Percentiles rank a stretch among this genome's conserved stretches.
phyloP scores from a whole-genome alignment of 2,113 vertebrate genomes.

The Apus apus region DNA sequence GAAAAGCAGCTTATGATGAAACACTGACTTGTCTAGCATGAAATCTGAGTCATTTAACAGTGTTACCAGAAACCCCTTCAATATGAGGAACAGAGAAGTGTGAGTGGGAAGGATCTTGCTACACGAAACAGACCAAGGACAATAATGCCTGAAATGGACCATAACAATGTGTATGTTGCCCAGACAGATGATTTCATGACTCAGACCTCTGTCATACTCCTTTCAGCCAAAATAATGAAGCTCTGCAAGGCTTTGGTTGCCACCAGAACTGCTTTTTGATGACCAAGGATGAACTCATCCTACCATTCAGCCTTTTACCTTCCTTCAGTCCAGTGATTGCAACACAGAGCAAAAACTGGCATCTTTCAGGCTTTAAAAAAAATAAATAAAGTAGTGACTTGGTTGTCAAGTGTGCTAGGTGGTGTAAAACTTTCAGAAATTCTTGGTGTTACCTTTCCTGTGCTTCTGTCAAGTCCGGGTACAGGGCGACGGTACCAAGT shows the following conservation, averaged over 20 bases:
- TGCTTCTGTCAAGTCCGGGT: neutral
- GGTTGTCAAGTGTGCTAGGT: neutral
- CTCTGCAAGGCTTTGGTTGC: neutral
- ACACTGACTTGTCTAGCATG: neutral
- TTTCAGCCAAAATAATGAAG: neutral
- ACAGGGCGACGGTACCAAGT: neutral
- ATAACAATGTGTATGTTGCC: neutral
- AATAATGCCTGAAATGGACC: neutral
- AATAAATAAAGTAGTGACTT: neutral
- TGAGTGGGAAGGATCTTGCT: neutral
- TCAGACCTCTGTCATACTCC: neutral
- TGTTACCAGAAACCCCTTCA: neutral
- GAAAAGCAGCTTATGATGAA: neutral
- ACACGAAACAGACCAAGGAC: neutral
- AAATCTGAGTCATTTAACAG: neutral
- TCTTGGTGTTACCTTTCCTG: neutral
- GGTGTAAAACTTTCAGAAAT: neutral
- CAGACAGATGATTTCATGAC: constrained; percentile 5
- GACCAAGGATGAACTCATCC: neutral
- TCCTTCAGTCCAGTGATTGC: neutral
- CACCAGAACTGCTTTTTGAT: neutral
- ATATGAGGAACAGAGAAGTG: neutral
- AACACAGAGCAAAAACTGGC: neutral
- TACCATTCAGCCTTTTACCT: neutral
- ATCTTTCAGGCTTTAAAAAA: neutral